Base-by-base conservation (phyloP, 2,797 vertebrate species). In the Alfaro cultratus region DNA sequence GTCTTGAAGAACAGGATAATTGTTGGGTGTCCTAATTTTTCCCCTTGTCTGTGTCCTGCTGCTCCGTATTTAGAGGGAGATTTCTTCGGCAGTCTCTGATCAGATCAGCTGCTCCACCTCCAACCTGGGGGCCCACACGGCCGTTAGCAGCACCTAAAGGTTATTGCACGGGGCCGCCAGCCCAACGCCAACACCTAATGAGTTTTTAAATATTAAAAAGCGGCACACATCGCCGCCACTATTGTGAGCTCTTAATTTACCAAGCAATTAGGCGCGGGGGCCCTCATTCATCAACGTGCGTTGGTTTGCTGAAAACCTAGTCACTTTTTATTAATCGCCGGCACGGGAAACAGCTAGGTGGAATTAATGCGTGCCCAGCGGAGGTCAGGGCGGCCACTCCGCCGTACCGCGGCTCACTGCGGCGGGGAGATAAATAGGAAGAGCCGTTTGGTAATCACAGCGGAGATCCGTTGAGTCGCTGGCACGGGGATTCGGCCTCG, bases 271-370 rank as follows among this genome's bases (percentile, higher is more conserved):
- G 97, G 96, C 96, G 95, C 95, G 88, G 96, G 43, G 96, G 51
- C 51, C 96, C 97, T 98, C 97, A 98, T 99, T 98, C 97, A 99
- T 99, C 98, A 99, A 96, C 95, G 96, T 93, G 95, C 96, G 97
- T 97, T 97, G 96, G 88, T 97, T 97, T 96, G 96, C 96, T 95
- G 96, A 96, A 97, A 97, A 97, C 90, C 94, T 95, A 95, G 97
- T 98, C 97, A 98, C 96, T 96, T 98, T 97, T 98, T 99, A 99
- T 99, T 98, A 98, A 99, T 99, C 96, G 97, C 96, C 92, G 96
- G 96, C 94, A 94, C 92, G 94, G 97, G 97, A 71, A 97, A 97
- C 94, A 93, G 95, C 91, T 95, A 97, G 96, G 96, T 96, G 96
- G 97, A 98, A 99, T 98, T 96, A 98, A 98, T 97, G 97, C 92